These are phyloP conservation scores for Stomorhina lunata DNA, from an alignment of 2,888 invertebrate genomes.

Conservation along the genomic window DNA sequence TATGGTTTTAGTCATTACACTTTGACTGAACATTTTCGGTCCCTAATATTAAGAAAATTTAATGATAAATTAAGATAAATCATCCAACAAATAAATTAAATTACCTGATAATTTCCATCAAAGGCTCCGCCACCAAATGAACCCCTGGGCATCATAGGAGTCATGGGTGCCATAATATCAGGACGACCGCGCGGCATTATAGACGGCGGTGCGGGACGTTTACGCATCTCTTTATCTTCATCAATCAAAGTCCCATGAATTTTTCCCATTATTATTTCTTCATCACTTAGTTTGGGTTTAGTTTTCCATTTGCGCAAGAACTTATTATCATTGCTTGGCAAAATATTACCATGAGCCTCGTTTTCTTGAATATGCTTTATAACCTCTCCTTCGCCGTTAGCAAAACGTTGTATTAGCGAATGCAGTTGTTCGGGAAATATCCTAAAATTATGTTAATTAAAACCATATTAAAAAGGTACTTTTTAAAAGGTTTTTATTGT, in stretches of 20 bases:
- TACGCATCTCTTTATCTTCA: slow-evolving; percentile 69
- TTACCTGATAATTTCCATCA: slow-evolving; percentile 77
- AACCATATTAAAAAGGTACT: too few species aligned
- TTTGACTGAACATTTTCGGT: slow-evolving; percentile 81
- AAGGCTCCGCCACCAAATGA: slow-evolving; percentile 77
- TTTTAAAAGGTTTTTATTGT: too few species aligned
- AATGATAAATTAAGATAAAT: not conserved
- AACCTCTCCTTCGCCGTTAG: slow-evolving; percentile 71
- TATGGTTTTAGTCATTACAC: slow-evolving; percentile 81
- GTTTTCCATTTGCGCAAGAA: slow-evolving; percentile 62
- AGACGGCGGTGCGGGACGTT: slow-evolving; percentile 63
- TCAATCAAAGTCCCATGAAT: slow-evolving; percentile 78
- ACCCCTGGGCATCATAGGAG: slow-evolving; percentile 71
- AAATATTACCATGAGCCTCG: slow-evolving; percentile 70
- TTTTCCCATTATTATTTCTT: slow-evolving; percentile 78
- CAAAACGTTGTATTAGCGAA: slow-evolving; percentile 77
- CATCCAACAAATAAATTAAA: not conserved
- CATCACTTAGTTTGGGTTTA: slow-evolving; percentile 75
- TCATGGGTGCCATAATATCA: slow-evolving; percentile 74
- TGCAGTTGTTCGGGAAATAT: slow-evolving; percentile 78
- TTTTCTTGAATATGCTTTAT: slow-evolving; percentile 61
- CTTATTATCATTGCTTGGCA: slow-evolving; percentile 75
- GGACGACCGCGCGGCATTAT: slow-evolving; percentile 72
- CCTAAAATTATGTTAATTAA: too few species aligned
- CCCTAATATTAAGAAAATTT: slow-evolving; percentile 68